Evolutionary conservation across 1,140 invertebrate species (phyloP).

Genomic region (Euura lappo): DNA sequence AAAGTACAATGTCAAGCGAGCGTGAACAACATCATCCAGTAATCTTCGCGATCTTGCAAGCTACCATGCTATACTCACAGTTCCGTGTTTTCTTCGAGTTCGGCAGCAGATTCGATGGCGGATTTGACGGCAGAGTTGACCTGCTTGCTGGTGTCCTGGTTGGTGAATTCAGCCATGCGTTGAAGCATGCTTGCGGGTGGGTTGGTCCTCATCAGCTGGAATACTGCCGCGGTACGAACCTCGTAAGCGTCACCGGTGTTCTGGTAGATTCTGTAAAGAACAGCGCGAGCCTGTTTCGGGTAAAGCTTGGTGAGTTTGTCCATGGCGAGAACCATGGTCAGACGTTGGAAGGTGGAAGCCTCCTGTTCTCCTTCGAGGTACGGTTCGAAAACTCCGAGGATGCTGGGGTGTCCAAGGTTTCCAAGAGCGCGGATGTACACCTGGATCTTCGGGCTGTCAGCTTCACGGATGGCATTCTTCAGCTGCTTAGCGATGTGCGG

Average conservation of each 20-base stretch:
- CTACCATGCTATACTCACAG: constrained; percentile 39
- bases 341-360: constrained; percentile 66
- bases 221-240: constrained; percentile 69
- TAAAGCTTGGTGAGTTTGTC: constrained; percentile 54
- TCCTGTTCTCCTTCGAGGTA: constrained; percentile 69
- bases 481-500: constrained; percentile 64
- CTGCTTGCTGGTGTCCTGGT: constrained; percentile 66
- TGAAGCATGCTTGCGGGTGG: constrained; percentile 69
- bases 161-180: constrained; percentile 71
- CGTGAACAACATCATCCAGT: too few species aligned
- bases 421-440: constrained; percentile 69
- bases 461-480: constrained; percentile 58
- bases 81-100: constrained; percentile 45
- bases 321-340: constrained; percentile 66
- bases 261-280: constrained; percentile 70
- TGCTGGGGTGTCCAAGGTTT: constrained; percentile 65
- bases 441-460: constrained; percentile 63
- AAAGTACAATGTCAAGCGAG: background rate
- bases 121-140: constrained; percentile 69
- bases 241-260: constrained; percentile 69
- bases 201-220: constrained; percentile 62
- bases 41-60: too few species aligned
- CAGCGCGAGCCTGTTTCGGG: constrained; percentile 60
- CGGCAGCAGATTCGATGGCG: constrained; percentile 60
- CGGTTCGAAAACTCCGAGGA: constrained; percentile 67